Base-by-base conservation (phyloP, 2,113 vertebrate genomes). In the Otolemur garnettii region DNA sequence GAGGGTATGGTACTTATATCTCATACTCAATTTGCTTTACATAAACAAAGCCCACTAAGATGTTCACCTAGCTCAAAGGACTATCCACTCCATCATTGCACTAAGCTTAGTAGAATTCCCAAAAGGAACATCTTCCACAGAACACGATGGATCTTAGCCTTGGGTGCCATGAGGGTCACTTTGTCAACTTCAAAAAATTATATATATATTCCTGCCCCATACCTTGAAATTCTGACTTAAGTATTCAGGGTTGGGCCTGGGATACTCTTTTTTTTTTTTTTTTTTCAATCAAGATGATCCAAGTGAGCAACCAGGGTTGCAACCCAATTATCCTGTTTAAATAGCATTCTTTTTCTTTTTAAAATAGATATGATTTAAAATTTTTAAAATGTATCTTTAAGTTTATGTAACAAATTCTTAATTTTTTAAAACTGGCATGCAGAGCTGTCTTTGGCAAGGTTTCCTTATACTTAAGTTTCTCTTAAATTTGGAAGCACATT, bases 311-410 rank as follows among this genome's bases (percentile, higher is more conserved):
- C 4, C 26, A 90, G 12, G 13, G 2, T 81, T 92, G 15, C 30
- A 69, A 50, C 2, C 53, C 66, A 21, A 50, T 50, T 50, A 50
- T 50, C 45, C 45, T 79, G 28, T 74, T 96, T 62, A 91, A 83
- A 81, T 17, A 82, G 17, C 6, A 79, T 66, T 57, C 22, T 88
- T 94, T 92, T 57, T 90, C 45, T 50, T 68, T 92, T 90, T 64
- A 64, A 68, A 55, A 75, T 14, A 53, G 12, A 66, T 13, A 26
- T 6, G 45, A 81, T 95, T 94, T 85, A 86, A 82, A 50, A 82
- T 33, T 26, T 18, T 68, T 94, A n/a, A 10, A 13, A 78, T 74
- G 62, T 75, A 28, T 28, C 42, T 50, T 42, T 60, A 89, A 66
- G 3, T 30, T 79, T 68, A 78, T 28, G 7, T 77, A 87, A 90